phyloP scores from a whole-genome alignment of 2,888 invertebrate genomes.

The Psococerastis gibbosa region DNA sequence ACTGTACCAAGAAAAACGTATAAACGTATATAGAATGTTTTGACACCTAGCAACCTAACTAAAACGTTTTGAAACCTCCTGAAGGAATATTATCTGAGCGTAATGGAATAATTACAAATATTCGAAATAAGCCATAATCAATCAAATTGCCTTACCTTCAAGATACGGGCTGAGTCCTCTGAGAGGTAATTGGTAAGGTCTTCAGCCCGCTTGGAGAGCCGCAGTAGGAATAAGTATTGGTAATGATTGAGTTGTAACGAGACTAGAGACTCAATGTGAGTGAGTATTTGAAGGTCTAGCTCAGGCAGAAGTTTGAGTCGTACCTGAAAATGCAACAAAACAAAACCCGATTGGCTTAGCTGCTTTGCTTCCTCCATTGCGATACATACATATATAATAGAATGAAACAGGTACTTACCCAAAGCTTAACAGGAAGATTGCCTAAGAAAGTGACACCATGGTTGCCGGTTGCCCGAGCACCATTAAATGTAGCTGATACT shows the following conservation, averaged over 20 bases:
- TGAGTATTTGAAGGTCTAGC: slow-evolving; percentile 53
- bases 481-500: slow-evolving; percentile 82
- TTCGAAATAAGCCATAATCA: too few relatives aligned
- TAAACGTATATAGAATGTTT: too few relatives aligned
- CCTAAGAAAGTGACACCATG: slow-evolving; percentile 64
- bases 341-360: slow-evolving; percentile 16
- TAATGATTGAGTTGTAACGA: slow-evolving; percentile 86
- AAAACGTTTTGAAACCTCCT: too few relatives aligned
- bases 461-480: slow-evolving; percentile 55
- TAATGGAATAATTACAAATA: too few relatives aligned
- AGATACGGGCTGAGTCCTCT: slow-evolving; percentile 1
- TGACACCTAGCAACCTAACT: too few relatives aligned
- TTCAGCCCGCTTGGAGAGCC: slow-evolving; percentile 68
- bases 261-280: slow-evolving; percentile 64
- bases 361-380: neutral
- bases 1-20: too few relatives aligned
- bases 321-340: slow-evolving; percentile 14
- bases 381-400: too few relatives aligned
- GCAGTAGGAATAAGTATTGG: slow-evolving; percentile 73
- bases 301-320: slow-evolving; percentile 14
- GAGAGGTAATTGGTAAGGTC: slow-evolving; percentile 39
- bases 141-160: slow-evolving; percentile 1
- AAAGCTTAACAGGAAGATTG: slow-evolving; percentile 70
- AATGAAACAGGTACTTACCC: slow-evolving; percentile 41
- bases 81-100: too few relatives aligned